phyloP scores from a whole-genome alignment of 2,888 invertebrate species.

The Rugalucina vietnamica region DNA sequence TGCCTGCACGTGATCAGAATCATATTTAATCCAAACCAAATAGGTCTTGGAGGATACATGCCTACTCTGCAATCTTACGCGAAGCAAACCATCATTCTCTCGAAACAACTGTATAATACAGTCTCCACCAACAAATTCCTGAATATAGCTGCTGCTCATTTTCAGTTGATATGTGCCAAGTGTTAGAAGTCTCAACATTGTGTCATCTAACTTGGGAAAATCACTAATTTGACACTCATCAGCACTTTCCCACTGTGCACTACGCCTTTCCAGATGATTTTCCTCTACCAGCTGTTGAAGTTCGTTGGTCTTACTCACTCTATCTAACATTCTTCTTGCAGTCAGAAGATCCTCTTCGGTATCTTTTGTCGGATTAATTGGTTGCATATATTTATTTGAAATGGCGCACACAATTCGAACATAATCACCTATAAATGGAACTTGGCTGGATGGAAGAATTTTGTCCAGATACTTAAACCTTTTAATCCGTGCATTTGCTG shows the following conservation, averaged over 20 bases:
- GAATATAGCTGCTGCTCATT: background rate
- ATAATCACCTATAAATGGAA: slow-evolving; percentile 51
- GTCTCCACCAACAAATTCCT: no score
- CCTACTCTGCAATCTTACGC: background rate
- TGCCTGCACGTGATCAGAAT: no score
- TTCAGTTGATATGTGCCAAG: background rate
- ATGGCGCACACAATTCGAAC: slow-evolving; percentile 49
- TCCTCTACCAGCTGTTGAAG: no score
- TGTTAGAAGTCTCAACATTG: background rate
- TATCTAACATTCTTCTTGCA: no score
- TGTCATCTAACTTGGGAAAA: background rate
- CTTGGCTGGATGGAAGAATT: slow-evolving; percentile 42
- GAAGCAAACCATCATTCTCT: no score
- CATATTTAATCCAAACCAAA: background rate
- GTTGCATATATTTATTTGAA: slow-evolving; percentile 30
- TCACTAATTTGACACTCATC: background rate
- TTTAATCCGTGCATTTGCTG: slow-evolving; percentile 53
- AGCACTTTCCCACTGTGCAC: background rate
- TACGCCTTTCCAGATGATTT: no score
- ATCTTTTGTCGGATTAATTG: background rate
- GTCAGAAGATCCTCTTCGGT: background rate
- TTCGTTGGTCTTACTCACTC: no score
- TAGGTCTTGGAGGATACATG: background rate
- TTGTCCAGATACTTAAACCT: slow-evolving; percentile 38
- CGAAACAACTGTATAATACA: no score